Conservation (phyloP, 2,113 vertebrate species). For the Dicrurus megarhynchus region DNA sequence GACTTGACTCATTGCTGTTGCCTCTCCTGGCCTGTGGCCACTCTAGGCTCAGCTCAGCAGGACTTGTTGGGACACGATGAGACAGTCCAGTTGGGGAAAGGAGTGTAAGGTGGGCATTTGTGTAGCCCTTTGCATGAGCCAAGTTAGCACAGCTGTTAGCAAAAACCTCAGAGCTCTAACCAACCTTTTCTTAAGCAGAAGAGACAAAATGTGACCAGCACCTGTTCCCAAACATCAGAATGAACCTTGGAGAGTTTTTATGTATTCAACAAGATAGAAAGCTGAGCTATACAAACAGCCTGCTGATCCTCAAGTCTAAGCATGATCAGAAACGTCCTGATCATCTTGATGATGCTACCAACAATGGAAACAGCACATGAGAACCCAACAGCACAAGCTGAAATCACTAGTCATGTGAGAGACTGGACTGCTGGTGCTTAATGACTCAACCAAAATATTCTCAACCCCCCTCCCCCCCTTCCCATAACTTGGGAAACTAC, state of each 20-base stretch:
- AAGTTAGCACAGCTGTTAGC: background rate
- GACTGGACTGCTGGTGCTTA: background rate
- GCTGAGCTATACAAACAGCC: background rate
- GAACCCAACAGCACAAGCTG: background rate
- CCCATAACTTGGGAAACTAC: background rate
- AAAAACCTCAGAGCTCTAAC: background rate
- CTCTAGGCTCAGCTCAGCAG: background rate
- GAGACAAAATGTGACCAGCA: background rate
- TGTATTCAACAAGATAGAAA: background rate
- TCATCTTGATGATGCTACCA: no score
- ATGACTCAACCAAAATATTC: background rate
- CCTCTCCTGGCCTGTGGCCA: background rate
- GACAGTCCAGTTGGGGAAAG: accelerated
- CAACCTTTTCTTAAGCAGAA: background rate
- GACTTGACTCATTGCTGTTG: background rate
- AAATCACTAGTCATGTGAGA: background rate
- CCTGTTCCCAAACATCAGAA: background rate
- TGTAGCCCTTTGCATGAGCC: background rate
- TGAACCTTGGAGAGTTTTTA: background rate
- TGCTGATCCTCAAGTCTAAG: background rate
- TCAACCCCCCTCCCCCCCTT: background rate
- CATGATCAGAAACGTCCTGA: background rate
- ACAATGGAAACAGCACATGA: background rate
- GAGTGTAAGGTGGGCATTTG: background rate
- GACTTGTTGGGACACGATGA: accelerated